phyloP scores from a whole-genome alignment of 2,797 vertebrate genomes.

The Lutjanus campechanus region DNA sequence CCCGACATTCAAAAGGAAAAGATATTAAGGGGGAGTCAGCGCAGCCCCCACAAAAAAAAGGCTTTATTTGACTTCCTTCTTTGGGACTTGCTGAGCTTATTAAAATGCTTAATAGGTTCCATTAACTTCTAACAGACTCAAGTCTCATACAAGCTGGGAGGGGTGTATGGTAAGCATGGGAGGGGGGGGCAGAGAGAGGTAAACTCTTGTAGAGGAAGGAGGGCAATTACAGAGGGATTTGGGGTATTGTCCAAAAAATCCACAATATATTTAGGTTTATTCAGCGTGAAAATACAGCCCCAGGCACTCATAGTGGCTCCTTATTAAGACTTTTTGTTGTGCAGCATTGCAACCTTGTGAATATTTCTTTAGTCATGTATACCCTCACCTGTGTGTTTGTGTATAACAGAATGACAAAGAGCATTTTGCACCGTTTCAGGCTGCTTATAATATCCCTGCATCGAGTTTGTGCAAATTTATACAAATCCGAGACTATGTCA shows the following conservation, averaged over 20 bases:
- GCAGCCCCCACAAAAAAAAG: constrained; percentile 69
- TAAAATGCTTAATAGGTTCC: constrained; percentile 86
- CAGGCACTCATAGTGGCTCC: background rate
- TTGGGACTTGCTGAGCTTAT: constrained; percentile 84
- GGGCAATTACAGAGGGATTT: constrained; percentile 74
- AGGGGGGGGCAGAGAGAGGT: constrained; percentile 5
- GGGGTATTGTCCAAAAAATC: constrained; percentile 64
- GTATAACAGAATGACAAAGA: constrained; percentile 22
- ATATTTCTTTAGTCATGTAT: constrained; percentile 12
- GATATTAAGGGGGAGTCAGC: constrained; percentile 74
- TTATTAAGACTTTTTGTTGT: constrained; percentile 39
- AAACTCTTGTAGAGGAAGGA: constrained; percentile 49
- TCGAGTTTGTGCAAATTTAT: too few relatives aligned
- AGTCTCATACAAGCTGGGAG: constrained; percentile 61
- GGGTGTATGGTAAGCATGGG: constrained; percentile 34
- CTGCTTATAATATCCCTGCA: too few relatives aligned
- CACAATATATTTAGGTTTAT: constrained; percentile 56
- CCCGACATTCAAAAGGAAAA: constrained; percentile 64
- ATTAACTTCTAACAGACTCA: constrained; percentile 82
- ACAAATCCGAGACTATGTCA: too few relatives aligned
- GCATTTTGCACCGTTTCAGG: too few relatives aligned
- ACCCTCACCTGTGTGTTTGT: constrained; percentile 32
- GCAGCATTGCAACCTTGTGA: constrained; percentile 2
- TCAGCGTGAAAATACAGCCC: constrained; percentile 48
- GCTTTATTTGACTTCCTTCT: constrained; percentile 82